Evolutionary conservation across 1,140 invertebrate species (phyloP), one percentile per base, ranked within the genome.

Genomic region (Zaprionus africanus): DNA sequence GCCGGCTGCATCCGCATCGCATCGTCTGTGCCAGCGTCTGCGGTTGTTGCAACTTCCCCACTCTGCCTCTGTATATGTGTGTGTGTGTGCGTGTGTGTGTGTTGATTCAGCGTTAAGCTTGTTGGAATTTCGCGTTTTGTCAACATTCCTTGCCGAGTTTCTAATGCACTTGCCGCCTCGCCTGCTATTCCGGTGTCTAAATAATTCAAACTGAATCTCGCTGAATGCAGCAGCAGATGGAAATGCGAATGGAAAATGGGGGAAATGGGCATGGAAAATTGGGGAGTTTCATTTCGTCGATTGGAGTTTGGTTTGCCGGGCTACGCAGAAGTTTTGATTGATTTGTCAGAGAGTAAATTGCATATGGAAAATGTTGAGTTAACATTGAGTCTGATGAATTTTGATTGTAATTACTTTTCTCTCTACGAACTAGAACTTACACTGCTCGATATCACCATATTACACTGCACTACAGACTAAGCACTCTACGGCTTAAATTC

Each of bases 51-150:
- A 87, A 87, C 78, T 87, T 83, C 81, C 38, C 38, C 38, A 67
- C 68, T 26, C 67, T 51, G 28, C 31, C 26, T 28, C 46, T 31
- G 53, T 41, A 22, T 41, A 24, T 57, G 53, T 58, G 56, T 64
- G 54, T 61, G 64, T 60, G 65, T 76, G 58, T 67, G 69, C 78
- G 54, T 69, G 76, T 66, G 66, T 62, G 71, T 61, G 67, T 87
- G 84, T 87, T 77, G 85, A 81, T 84, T 87, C 83, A 90, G 78
- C 85, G 85, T 81, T 87, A 87, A 87, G 85, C 85, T 81, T 84
- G 81, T 90, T 87, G 84, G 71, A 84, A 79, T 87, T 87, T 84
- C 70, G 84, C 84, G 78, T 88, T 90, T 84, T 87, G 84, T 87
- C 84, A 87, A 87, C 84, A 87, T 84, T 90, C 81, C 78, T 73